phyloP scores from a whole-genome alignment of 2,797 vertebrate species.

The Sphaeramia orbicularis region DNA sequence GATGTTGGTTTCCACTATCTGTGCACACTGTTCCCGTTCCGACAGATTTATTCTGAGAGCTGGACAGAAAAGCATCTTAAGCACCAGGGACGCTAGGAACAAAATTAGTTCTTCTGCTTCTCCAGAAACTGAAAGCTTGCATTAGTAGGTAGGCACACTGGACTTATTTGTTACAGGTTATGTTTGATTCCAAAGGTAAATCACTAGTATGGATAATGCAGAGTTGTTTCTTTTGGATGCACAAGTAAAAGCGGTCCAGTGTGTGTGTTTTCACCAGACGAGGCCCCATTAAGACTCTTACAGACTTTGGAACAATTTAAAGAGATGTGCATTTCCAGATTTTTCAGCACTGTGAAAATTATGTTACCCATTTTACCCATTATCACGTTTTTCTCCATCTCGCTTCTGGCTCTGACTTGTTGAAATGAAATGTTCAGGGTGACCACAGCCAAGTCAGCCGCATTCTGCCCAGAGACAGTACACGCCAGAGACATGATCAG shows the following conservation, averaged over 20 bases:
- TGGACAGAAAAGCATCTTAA: conserved; percentile 2
- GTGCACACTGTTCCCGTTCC: not conserved
- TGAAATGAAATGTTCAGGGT: conserved; percentile 47
- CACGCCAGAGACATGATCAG: conserved; percentile 31
- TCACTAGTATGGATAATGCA: too few species aligned
- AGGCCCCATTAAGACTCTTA: not conserved
- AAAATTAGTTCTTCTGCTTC: too few species aligned
- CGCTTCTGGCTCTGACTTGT: conserved; percentile 28
- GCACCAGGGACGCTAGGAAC: not conserved
- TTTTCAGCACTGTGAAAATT: conserved; percentile 23
- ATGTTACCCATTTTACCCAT: conserved; percentile 18
- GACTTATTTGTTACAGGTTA: not conserved
- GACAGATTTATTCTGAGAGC: conserved; percentile 3
- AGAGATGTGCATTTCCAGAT: conserved; percentile 3
- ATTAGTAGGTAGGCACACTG: conserved; percentile 2
- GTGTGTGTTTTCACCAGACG: not conserved
- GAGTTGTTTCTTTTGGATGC: too few species aligned
- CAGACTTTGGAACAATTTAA: conserved; percentile 9
- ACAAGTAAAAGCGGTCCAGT: too few species aligned
- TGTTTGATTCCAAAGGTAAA: not conserved
- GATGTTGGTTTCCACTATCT: not conserved
- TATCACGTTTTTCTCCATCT: conserved; percentile 17
- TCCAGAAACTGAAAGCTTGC: too few species aligned
- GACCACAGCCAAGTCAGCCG: conserved; percentile 41
- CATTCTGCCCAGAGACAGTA: conserved; percentile 29